These are phyloP conservation scores for Paramuricea clavata DNA, from an alignment of 92 coral and sea anemone species.

Conservation along the genomic window DNA sequence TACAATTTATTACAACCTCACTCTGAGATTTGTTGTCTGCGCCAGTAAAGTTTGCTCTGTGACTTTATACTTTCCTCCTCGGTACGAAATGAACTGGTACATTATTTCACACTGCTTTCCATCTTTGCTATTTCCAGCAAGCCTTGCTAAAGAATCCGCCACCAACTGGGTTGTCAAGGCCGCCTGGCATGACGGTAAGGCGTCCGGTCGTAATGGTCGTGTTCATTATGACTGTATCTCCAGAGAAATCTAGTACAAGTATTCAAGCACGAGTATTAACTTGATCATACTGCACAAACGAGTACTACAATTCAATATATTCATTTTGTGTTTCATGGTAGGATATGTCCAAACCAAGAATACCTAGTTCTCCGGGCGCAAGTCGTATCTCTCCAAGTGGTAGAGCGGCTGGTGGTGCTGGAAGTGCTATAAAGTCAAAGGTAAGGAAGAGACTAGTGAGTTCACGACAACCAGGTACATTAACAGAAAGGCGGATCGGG, in stretches of 20 bases:
- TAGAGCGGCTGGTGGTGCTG: constrained; percentile 77
- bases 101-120: too few species aligned
- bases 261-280: too few species aligned
- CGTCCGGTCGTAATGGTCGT: neutral
- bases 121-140: constrained; percentile 67
- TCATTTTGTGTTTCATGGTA: constrained; percentile 25
- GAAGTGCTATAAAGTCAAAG: constrained; percentile 76
- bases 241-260: neutral
- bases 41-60: too few species aligned
- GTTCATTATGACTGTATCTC: neutral
- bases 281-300: neutral
- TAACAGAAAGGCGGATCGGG: too few species aligned
- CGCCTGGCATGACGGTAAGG: constrained; percentile 45
- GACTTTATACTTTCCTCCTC: too few species aligned
- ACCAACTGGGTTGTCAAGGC: constrained; percentile 82
- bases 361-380: constrained; percentile 85
- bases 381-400: constrained; percentile 79
- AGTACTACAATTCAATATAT: neutral
- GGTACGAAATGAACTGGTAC: too few species aligned
- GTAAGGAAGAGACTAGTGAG: constrained; percentile 35
- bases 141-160: constrained; percentile 95
- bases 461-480: too few species aligned
- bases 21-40: too few species aligned
- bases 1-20: too few species aligned
- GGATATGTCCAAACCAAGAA: constrained; percentile 95